Evolutionary conservation across 92 coral and sea anemone species (phyloP), one percentile per base, ranked within the genome.

Genomic region (Isaurus tuberculatus): DNA sequence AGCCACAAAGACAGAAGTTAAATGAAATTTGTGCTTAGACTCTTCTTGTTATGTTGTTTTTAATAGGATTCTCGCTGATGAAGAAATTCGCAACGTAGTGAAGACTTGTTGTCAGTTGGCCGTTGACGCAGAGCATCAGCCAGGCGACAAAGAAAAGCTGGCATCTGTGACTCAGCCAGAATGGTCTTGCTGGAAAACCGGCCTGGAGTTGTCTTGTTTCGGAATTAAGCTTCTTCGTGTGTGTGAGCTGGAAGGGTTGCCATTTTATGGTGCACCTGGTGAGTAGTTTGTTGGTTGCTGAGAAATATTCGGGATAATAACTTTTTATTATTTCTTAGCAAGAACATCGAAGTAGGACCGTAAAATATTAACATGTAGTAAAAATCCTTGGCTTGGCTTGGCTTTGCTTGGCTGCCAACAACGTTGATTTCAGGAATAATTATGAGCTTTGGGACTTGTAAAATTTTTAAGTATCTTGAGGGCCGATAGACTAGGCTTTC

Each of bases 101-200:
- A 84, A 90, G 58, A 89, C 92, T 20, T 96, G 98, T 51, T 94
- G 95, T 79, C 94, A 96, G 84, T 85, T 96, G 70, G 84, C 92
- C 10, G 87, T 83, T 74, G 94, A 94, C 29, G 94, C 94, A 0
- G 92, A 87, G 14, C 90, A 89, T 20, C 91, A 85, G 20, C 93
- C 87, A 8, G 89, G 91, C 20, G 98, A 96, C 80, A 88, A 89
- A 32, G 94, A 90, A 30, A 94, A 92, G 83, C 79, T 92, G 9
- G 86, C 93, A 1, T 86, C 87, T 19, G 92, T 92, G 34, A 90
- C 98, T 0, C 94, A 92, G 70, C 98, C 94, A 17, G 99, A 96
- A 89, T 96, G 98, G 99, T 94, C 99, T 19, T 96, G 99, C 86
- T 96, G 99, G 99, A 96, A 96, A 94, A 91, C 98, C 83, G 99